phyloP scores from a whole-genome alignment of 2,797 vertebrate species.

The Lagocephalus sceleratus region DNA sequence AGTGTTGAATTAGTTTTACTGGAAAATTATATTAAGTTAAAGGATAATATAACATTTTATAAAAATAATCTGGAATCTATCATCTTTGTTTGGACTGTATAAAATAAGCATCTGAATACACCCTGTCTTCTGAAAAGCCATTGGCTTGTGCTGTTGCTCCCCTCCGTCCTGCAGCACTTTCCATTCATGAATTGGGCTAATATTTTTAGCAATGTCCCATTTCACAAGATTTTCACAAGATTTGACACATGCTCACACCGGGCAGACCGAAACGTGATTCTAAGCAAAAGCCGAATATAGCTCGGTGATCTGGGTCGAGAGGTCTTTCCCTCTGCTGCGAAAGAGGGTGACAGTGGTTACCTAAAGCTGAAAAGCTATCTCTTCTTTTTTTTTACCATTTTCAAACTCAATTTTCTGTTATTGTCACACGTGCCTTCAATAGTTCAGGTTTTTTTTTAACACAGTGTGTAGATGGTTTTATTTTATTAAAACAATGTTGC shows the following conservation, averaged over 20 bases:
- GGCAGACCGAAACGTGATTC: background rate
- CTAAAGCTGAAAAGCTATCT: background rate
- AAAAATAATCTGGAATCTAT: background rate
- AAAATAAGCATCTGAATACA: background rate
- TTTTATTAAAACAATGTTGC: no score
- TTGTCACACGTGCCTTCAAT: no score
- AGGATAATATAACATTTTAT: background rate
- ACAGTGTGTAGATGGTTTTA: no score
- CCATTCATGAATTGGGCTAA: constrained; percentile 69
- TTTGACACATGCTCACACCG: constrained; percentile 53
- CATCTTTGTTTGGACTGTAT: background rate
- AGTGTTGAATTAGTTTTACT: background rate
- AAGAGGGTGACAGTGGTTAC: background rate
- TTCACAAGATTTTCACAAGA: constrained; percentile 62
- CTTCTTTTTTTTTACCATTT: no score
- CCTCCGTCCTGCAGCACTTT: constrained; percentile 34
- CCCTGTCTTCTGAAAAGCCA: background rate
- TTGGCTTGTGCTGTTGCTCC: background rate
- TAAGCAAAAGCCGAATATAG: no score
- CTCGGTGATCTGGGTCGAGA: no score
- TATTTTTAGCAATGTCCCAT: constrained; percentile 77
- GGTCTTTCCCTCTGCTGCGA: no score
- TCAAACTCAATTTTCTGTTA: no score
- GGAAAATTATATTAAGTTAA: background rate
- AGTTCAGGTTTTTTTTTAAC: no score